A percentile compares a stretch with the other conserved stretches of the same genome.
These are phyloP conservation scores for Acronicta psi DNA, from an alignment of 2,888 invertebrate genomes.

Conservation along the genomic window DNA sequence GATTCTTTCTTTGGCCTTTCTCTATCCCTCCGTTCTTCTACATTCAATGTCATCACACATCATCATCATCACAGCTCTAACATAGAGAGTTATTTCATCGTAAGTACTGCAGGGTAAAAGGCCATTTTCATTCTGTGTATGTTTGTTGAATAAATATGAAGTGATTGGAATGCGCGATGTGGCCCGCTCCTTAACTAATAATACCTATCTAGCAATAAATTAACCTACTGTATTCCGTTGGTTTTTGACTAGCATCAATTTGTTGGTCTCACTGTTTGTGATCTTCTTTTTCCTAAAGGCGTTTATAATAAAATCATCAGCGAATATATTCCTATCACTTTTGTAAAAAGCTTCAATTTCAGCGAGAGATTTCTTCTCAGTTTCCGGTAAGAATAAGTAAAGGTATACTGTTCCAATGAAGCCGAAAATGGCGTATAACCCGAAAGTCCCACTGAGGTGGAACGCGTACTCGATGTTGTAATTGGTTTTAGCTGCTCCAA, in stretches of 20 bases:
- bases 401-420: conserved; percentile 84
- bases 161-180: too few species aligned
- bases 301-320: conserved; percentile 82
- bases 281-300: conserved; percentile 73
- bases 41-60: too few species aligned
- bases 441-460: conserved; percentile 85
- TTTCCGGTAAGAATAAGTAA: conserved; percentile 88
- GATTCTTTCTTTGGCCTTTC: too few species aligned
- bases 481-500: conserved; percentile 87
- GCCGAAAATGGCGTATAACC: conserved; percentile 80
- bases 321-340: conserved; percentile 77
- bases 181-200: too few species aligned
- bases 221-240: conserved; percentile 1
- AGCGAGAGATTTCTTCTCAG: conserved; percentile 84
- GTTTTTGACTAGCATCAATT: conserved; percentile 78
- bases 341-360: conserved; percentile 87
- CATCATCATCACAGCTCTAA: too few species aligned
- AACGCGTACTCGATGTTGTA: conserved; percentile 84
- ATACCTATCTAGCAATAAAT: too few species aligned
- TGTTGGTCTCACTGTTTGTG: conserved; percentile 64
- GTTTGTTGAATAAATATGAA: too few species aligned
- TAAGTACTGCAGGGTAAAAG: not conserved
- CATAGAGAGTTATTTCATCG: not conserved
- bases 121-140: too few species aligned
- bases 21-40: too few species aligned